Percentiles rank a stretch among this genome's conserved stretches.
phyloP scores from a whole-genome alignment of 2,113 vertebrate species.

The Coracopsis vasa region DNA sequence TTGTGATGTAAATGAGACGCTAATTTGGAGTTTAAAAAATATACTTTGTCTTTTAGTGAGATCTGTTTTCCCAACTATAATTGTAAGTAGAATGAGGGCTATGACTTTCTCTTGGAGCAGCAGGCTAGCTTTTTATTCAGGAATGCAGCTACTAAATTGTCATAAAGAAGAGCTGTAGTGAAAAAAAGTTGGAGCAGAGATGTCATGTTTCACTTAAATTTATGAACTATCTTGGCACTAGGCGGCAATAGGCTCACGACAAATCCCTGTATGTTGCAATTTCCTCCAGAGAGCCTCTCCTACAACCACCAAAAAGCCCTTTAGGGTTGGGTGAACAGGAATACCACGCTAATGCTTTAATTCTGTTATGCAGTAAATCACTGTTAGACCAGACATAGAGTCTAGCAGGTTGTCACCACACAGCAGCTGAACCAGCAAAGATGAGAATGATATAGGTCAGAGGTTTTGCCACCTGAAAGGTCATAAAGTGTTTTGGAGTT shows the following conservation, averaged over 20 bases:
- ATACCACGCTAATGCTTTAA: conserved; percentile 58
- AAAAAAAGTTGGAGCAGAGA: neutral
- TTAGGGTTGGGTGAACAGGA: conserved; percentile 37
- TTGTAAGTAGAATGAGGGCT: neutral
- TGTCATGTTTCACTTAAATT: conserved; percentile 43
- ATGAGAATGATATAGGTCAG: conserved; percentile 52
- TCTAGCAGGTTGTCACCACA: conserved; percentile 53
- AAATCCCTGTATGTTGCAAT: conserved; percentile 55
- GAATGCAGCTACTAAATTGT: neutral
- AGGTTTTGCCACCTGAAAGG: conserved; percentile 58
- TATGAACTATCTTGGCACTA: conserved; percentile 38
- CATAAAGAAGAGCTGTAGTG: neutral
- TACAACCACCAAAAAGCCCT: conserved; percentile 29
- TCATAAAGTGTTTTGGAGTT: conserved; percentile 41
- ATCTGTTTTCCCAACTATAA: neutral
- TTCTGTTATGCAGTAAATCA: conserved; percentile 64
- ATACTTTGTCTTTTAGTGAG: neutral
- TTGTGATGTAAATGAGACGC: neutral
- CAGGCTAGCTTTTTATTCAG: neutral
- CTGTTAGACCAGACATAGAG: conserved; percentile 40
- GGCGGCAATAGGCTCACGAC: conserved; percentile 10
- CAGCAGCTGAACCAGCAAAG: conserved; percentile 64
- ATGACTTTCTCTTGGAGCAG: neutral
- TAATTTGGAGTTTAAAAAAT: neutral
- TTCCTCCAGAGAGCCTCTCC: conserved; percentile 32